phyloP scores from a whole-genome alignment of 2,113 vertebrate genomes.

The Hydrolagus affinis region DNA sequence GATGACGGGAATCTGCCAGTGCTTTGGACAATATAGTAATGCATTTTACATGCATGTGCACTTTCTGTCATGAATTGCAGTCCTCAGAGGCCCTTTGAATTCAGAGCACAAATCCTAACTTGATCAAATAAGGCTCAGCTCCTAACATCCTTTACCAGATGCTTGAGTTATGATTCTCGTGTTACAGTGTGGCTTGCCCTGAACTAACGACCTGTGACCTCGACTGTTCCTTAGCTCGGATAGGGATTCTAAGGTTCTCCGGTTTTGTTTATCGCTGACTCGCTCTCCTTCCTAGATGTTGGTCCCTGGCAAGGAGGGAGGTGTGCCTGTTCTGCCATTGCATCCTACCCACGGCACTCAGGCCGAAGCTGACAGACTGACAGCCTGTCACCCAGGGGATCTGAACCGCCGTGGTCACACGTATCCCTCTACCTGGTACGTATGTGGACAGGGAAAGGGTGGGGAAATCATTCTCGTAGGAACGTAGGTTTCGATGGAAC shows the following conservation, averaged over 20 bases:
- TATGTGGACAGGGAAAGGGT: not conserved
- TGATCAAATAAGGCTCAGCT: not conserved
- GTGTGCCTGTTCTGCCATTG: constrained; percentile 55
- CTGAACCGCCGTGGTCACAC: constrained; percentile 54
- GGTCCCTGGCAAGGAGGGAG: constrained; percentile 76
- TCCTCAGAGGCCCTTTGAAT: not conserved
- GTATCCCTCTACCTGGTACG: constrained; percentile 69
- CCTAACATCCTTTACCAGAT: too few relatives aligned
- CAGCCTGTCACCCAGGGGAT: constrained; percentile 55
- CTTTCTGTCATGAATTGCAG: not conserved
- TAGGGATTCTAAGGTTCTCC: not conserved
- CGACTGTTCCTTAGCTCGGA: not conserved
- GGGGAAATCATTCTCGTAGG: not conserved
- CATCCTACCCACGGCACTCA: constrained; percentile 71
- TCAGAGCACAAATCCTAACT: not conserved
- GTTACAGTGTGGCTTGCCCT: not conserved
- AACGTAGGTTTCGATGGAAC: too few relatives aligned
- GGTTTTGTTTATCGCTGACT: constrained; percentile 3
- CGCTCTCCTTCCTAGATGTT: constrained; percentile 53
- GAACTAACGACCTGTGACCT: not conserved
- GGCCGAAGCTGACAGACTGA: constrained; percentile 64
- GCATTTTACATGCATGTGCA: too few relatives aligned
- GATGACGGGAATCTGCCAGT: not conserved
- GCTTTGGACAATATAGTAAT: too few relatives aligned
- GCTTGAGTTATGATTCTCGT: not conserved